Evolutionary conservation across 1,140 invertebrate genomes (phyloP).

Genomic region (Sinonovacula constricta): DNA sequence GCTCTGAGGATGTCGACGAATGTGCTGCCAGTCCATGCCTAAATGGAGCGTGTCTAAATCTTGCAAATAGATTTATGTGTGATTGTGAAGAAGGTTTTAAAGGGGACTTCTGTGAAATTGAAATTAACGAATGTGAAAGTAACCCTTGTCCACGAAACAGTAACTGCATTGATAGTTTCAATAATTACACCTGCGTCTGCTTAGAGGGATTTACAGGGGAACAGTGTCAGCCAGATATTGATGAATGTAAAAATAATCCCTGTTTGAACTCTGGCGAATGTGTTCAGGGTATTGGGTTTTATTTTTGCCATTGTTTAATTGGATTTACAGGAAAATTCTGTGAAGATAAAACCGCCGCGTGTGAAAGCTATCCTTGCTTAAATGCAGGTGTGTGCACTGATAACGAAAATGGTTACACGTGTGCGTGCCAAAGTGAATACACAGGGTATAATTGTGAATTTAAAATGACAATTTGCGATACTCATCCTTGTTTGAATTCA

Average conservation of each 20-base stretch:
- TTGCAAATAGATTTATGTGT: neutral
- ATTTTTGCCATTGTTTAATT: slow-evolving; percentile 65
- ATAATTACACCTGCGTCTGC: slow-evolving; percentile 21
- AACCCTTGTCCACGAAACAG: neutral
- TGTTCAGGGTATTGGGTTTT: slow-evolving; percentile 82
- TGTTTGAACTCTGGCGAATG: slow-evolving; percentile 95
- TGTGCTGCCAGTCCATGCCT: slow-evolving; percentile 45
- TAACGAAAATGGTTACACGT: too few species aligned
- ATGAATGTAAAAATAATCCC: slow-evolving; percentile 84
- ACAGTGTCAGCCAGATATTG: too few species aligned
- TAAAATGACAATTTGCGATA: too few species aligned
- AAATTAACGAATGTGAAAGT: neutral
- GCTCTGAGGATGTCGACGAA: slow-evolving; percentile 18
- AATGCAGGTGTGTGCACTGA: slow-evolving; percentile 88
- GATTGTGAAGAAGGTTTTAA: neutral
- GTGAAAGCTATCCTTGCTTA: slow-evolving; percentile 89
- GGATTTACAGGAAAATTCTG: slow-evolving; percentile 89
- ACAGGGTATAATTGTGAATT: too few species aligned
- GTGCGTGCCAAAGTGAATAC: slow-evolving; percentile 85
- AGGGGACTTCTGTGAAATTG: slow-evolving; percentile 14
- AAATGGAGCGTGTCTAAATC: neutral
- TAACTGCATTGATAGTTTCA: neutral
- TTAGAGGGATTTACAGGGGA: too few species aligned
- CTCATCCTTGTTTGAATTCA: too few species aligned
- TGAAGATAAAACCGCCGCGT: slow-evolving; percentile 95